Percentiles rank a stretch among this genome's conserved stretches.
These are phyloP conservation scores for Poeciliopsis occidentalis DNA, from an alignment of 2,113 vertebrate genomes.

Conservation along the genomic window DNA sequence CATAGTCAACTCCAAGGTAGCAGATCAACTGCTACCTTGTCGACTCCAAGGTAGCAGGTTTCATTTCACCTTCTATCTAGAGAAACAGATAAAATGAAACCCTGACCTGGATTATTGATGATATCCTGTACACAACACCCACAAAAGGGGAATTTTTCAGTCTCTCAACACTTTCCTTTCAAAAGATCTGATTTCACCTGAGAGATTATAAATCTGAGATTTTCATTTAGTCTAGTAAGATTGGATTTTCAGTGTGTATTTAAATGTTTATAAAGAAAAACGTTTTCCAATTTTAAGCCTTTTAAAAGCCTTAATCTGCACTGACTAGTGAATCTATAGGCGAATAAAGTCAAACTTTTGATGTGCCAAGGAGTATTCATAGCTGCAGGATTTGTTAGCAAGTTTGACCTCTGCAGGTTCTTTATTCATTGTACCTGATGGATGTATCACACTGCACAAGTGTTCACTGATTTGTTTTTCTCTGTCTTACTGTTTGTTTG, in stretches of 20 bases:
- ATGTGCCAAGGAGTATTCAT: conserved; percentile 2
- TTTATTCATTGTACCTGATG: conserved; percentile 2
- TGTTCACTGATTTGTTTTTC: conserved; percentile 1
- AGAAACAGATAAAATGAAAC: neutral
- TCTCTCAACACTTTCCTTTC: neutral
- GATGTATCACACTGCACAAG: conserved; percentile 5
- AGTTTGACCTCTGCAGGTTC: conserved; percentile 4
- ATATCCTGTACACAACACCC: neutral
- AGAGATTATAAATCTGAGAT: too few species aligned
- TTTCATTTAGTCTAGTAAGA: too few species aligned
- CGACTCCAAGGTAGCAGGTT: too few species aligned
- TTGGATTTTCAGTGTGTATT: neutral
- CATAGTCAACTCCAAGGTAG: neutral
- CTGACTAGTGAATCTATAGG: neutral
- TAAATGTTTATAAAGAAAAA: neutral
- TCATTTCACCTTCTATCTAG: too few species aligned
- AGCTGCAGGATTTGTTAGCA: conserved; percentile 15
- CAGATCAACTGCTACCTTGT: too few species aligned
- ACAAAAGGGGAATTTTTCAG: neutral
- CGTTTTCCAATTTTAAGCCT: neutral
- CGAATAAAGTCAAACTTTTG: conserved; percentile 1
- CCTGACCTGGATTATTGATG: neutral
- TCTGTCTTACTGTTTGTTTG: too few species aligned
- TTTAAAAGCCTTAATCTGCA: neutral
- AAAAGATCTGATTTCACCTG: neutral